phyloP scores from a whole-genome alignment of 1,140 invertebrate genomes.

The Brachionus asplanchnoidis region DNA sequence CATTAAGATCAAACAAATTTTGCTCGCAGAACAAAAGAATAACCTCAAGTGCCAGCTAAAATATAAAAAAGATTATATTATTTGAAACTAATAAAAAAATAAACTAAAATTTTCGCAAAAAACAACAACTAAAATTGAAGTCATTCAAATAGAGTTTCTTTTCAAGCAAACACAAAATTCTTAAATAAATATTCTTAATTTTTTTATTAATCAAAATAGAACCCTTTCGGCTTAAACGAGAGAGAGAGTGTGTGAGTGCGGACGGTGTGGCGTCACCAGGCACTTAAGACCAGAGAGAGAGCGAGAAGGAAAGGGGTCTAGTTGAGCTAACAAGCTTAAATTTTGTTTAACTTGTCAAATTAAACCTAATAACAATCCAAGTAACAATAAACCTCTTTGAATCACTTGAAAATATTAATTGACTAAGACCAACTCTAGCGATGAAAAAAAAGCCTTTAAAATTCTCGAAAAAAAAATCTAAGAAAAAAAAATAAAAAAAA shows the following conservation, averaged over 20 bases:
- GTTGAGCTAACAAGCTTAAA: background rate
- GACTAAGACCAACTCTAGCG: background rate
- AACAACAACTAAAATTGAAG: constrained; percentile 19
- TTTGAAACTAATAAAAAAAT: constrained; percentile 1
- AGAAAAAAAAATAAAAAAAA: background rate
- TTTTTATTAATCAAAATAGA: constrained; percentile 26
- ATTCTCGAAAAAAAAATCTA: background rate
- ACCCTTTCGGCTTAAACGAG: background rate
- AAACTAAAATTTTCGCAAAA: background rate
- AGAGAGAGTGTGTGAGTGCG: background rate
- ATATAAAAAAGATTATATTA: background rate
- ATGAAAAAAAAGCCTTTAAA: background rate
- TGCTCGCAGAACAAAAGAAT: background rate
- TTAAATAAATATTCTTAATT: constrained; percentile 24
- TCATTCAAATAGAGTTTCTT: constrained; percentile 27
- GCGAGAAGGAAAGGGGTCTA: background rate
- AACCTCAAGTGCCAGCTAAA: background rate
- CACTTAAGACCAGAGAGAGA: background rate
- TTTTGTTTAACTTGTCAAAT: constrained; percentile 31
- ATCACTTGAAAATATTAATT: constrained; percentile 33
- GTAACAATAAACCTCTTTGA: background rate
- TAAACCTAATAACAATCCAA: constrained; percentile 4
- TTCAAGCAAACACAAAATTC: background rate
- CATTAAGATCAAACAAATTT: background rate
- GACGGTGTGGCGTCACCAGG: background rate